These are phyloP conservation scores for Phyllostomus hastatus DNA, from an alignment of 2,113 vertebrate genomes.

Conservation along the genomic window DNA sequence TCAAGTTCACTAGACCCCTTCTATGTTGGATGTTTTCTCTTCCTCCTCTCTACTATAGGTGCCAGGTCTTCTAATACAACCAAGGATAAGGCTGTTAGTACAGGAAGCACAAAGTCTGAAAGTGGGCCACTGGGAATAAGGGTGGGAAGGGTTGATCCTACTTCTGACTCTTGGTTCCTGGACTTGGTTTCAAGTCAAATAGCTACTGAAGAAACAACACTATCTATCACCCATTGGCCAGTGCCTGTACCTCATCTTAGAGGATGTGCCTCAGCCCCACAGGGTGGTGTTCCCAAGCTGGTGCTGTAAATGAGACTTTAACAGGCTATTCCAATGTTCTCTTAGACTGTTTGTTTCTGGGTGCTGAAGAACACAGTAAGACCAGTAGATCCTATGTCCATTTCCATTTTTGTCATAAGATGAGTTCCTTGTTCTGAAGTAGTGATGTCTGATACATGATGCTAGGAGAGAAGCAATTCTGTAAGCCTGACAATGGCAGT, in stretches of 20 bases:
- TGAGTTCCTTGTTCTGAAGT: not conserved
- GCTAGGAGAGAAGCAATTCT: not conserved
- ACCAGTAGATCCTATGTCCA: not conserved
- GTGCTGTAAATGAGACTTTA: not conserved
- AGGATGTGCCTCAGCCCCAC: not conserved
- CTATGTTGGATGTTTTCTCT: not conserved
- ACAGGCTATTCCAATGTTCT: not conserved
- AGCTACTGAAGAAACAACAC: not conserved
- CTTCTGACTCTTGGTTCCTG: not conserved
- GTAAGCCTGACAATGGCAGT: not conserved
- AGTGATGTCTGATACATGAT: not conserved
- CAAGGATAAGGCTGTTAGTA: not conserved
- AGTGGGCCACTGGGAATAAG: not conserved
- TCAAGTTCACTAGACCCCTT: not conserved
- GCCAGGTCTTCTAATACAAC: not conserved
- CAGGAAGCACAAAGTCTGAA: not conserved
- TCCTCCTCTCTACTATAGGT: too few species aligned
- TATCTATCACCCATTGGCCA: not conserved
- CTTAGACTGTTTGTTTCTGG: not conserved
- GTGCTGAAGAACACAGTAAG: not conserved
- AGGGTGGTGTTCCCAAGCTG: not conserved
- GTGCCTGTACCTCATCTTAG: not conserved
- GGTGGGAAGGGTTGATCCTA: not conserved
- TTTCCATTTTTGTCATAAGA: not conserved
- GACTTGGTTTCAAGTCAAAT: not conserved